Evolutionary conservation across 92 coral and sea anemone species (phyloP), one percentile per base, ranked within the genome.

Genomic region (Muricea muricata): DNA sequence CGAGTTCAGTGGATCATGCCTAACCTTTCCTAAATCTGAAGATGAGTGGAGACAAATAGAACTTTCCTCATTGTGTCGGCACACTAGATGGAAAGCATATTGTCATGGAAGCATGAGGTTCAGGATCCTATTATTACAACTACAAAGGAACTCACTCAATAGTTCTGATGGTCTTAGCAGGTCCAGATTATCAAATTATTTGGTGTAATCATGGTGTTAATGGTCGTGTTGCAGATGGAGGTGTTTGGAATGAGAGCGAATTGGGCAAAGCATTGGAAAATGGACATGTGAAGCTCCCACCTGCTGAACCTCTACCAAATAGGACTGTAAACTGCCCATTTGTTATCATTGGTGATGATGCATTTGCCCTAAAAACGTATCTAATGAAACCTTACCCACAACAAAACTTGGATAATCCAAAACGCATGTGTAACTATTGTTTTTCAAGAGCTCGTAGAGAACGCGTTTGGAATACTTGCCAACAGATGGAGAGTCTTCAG

Each of bases 151-250:
- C 69, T 50, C 31, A 83, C 69, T 83, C 87, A 55, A 73, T 83
- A 50, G 82, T 83, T 21, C 63, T 83, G 35, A 72, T 83, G 74
- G 87, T 83, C 61, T 68, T 72, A 30, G 81, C 87, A 32, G 87
- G 80, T 29, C 65, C 86, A 13, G 52, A 69, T 52, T 58, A 58
- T 58, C 30, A 17, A 58, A 58, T 58, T 21, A 58, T 58, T 20
- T 58, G 66, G 66, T 58, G 30, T 58, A 58, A 58, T 58, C 57
- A 48, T 69, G 87, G 87, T 28, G 78, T 52, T 15, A 82, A 82
- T 70, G 87, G 87, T 39, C 87, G 87, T 29, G 65, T 65, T 35
- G 55, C 84, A 84, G 88, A 84, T 56, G 83, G 88, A 29, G 88
- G 83, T 54, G 88, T 84, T 50, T 84, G 88, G 88, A 84, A 84